Evolutionary conservation across 1,140 invertebrate genomes (phyloP), one percentile per base, ranked within the genome.

Genomic region (Sarcophaga peregrina): DNA sequence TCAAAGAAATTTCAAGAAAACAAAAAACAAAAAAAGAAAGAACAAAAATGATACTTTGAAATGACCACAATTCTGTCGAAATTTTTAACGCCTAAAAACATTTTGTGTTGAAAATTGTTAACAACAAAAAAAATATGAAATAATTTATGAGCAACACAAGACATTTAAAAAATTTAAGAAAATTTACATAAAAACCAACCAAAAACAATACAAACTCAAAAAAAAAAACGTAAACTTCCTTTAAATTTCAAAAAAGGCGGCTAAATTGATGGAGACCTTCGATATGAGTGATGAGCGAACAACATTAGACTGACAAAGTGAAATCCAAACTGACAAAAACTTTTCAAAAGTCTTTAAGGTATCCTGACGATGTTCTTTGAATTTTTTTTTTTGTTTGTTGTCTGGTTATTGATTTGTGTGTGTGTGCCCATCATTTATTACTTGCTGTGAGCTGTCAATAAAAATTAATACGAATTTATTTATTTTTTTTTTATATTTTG

Each of bases 401-500:
- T 37, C 25, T n/a, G 20, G 17, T 73, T 20, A 45, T 73, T 48
- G 74, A 47, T 17, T 50, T 81, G 3, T 7, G 75, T 10, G 8
- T 50, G 11, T 47, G 86, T 87, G 86, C 86, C 85, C 86, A 88
- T 88, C 87, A 88, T 88, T 88, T 88, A 88, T 88, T 87, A 88
- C 88, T 86, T 87, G 87, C 87, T 87, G 87, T 88, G 87, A 88
- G 87, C 87, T 88, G 87, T 88, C 87, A 88, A 88, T 88, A 87
- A 86, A 87, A 86, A 87, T 88, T 87, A 88, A 86, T 84, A 86
- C 86, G 45, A 9, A 46, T 81, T 72, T 37, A 15, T 81, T 81
- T 47, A 15, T 80, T 80, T 54, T n/a, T n/a, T n/a, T n/a, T n/a
- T n/a, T n/a, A n/a, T n/a, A n/a, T n/a, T n/a, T n/a, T n/a, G n/a